phyloP scores from a whole-genome alignment of 2,113 vertebrate genomes.

The Tyrannus savana region DNA sequence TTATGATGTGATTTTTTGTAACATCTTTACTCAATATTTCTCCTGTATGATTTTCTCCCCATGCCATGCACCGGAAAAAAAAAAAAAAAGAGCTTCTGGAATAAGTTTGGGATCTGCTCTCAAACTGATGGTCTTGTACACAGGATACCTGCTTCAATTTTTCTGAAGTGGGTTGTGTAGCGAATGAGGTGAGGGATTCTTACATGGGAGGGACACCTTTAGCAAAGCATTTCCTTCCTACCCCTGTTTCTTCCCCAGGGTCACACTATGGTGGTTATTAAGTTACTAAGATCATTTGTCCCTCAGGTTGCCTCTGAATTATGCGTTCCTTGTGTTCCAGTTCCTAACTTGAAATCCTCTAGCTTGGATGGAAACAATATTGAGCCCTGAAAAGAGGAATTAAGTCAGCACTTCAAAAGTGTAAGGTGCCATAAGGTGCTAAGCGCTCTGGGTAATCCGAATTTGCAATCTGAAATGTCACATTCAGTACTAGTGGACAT shows the following conservation, averaged over 20 bases:
- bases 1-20: not conserved
- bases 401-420: not conserved
- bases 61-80: not conserved
- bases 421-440: not conserved
- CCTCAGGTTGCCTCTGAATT: not conserved
- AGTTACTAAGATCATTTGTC: not conserved
- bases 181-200: rapidly evolving
- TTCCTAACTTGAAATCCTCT: not conserved
- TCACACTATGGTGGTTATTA: not conserved
- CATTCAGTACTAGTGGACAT: not conserved
- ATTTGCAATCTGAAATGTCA: not conserved
- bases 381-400: not conserved
- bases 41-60: not conserved
- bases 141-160: not conserved
- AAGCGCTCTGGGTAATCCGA: not conserved
- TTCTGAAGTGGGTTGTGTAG: not conserved
- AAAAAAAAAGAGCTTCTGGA: not conserved
- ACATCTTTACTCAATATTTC: not conserved
- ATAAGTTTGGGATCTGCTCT: not conserved
- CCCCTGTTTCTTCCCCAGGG: not conserved
- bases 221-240: not conserved
- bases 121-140: not conserved
- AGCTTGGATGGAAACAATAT: not conserved
- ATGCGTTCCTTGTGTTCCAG: rapidly evolving
- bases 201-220: not conserved